Evolutionary conservation across 2,113 vertebrate species (phyloP).

Genomic region (Trachemys scripta): DNA sequence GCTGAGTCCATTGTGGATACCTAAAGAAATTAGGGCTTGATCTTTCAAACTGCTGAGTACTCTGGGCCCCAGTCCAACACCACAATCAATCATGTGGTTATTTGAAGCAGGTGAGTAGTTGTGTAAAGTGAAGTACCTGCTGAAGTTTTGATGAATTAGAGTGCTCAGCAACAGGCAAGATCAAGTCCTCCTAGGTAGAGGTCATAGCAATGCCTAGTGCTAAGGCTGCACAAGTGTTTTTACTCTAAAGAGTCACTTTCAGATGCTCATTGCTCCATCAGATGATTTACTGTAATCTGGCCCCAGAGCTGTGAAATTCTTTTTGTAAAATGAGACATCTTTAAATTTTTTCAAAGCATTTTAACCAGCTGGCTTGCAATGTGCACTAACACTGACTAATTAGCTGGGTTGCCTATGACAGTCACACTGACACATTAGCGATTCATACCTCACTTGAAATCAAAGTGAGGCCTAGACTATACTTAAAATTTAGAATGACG

Average conservation of each 20-base stretch:
- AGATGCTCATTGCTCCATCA: neutral
- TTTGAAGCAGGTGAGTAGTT: neutral
- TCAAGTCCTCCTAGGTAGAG: neutral
- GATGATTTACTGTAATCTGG: neutral
- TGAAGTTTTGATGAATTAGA: slow-evolving; percentile 21
- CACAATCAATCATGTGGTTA: slow-evolving; percentile 1
- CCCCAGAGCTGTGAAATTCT: neutral
- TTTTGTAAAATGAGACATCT: neutral
- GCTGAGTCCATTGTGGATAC: neutral
- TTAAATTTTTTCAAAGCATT: neutral
- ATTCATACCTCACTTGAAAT: too few relatives aligned
- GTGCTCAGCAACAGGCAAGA: neutral
- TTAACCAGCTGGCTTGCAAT: neutral
- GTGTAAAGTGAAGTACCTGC: neutral
- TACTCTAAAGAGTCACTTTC: neutral
- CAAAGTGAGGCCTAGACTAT: too few relatives aligned
- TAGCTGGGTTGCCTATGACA: neutral
- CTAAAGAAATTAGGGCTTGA: neutral
- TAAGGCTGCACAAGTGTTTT: neutral
- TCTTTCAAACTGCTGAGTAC: slow-evolving; percentile 1
- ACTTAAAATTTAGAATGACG: too few relatives aligned
- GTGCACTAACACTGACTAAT: neutral
- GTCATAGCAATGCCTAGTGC: neutral
- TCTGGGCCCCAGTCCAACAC: neutral
- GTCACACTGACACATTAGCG: too few relatives aligned